These are phyloP conservation scores for Lathronympha strigana DNA, from an alignment of 2,888 invertebrate genomes.

Conservation along the genomic window DNA sequence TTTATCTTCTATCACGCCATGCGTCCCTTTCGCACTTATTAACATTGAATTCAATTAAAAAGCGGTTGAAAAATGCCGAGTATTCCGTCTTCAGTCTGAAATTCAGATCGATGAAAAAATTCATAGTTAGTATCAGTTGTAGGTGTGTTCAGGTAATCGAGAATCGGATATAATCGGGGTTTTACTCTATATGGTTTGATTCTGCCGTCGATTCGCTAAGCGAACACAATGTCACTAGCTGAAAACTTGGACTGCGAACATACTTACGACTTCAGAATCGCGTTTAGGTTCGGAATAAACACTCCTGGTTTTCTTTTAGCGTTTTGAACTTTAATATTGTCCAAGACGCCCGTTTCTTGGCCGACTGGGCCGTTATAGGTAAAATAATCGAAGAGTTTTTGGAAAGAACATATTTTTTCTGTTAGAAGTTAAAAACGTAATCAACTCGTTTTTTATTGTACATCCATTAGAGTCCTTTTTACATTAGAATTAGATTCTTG, in stretches of 20 bases:
- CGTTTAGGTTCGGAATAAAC: conserved; percentile 39
- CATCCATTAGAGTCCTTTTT: no score
- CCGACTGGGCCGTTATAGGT: conserved; percentile 15
- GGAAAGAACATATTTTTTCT: background rate
- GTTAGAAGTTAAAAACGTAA: background rate
- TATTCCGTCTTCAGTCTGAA: no score
- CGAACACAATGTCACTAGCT: conserved; percentile 3
- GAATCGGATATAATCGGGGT: no score
- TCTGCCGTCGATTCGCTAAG: background rate
- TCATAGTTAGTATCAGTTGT: no score
- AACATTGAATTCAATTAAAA: no score
- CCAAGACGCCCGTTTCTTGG: conserved; percentile 12
- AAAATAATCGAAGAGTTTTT: background rate
- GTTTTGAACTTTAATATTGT: conserved; percentile 34
- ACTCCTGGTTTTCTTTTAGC: conserved; percentile 37
- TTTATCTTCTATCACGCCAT: no score
- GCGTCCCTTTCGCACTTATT: no score
- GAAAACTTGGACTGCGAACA: conserved; percentile 34
- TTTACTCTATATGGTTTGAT: background rate
- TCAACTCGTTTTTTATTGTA: no score
- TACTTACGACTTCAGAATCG: conserved; percentile 37
- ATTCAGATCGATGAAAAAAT: no score
- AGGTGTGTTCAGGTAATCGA: no score
- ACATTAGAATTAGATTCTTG: no score
- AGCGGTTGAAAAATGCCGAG: no score